Conservation (phyloP, 2,797 vertebrate genomes). For the Hipposideros larvatus region DNA sequence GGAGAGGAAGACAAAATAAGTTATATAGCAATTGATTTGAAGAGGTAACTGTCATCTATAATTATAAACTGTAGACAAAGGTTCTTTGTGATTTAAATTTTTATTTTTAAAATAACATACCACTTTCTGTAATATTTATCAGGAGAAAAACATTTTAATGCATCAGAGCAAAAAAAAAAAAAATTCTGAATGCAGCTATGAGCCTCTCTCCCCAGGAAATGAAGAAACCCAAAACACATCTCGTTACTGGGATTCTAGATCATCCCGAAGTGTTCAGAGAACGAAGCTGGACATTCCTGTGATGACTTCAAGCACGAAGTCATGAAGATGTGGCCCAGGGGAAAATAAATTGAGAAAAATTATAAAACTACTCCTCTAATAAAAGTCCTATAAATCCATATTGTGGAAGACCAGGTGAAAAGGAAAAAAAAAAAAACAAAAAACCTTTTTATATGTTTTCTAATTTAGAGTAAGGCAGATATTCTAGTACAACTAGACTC, state of each 20-base stretch:
- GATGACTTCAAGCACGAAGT: background rate
- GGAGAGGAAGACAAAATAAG: background rate
- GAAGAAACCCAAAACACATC: background rate
- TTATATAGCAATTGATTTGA: background rate
- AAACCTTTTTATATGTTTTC: background rate
- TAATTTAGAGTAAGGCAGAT: background rate
- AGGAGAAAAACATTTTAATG: background rate
- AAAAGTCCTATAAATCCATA: background rate
- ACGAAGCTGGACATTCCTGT: background rate
- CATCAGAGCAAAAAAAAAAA: background rate
- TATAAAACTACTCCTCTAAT: background rate
- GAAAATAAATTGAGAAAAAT: background rate
- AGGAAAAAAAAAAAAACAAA: background rate
- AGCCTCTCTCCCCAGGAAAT: background rate
- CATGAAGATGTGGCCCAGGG: background rate
- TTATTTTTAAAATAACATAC: background rate
- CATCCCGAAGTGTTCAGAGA: background rate
- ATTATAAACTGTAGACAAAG: background rate
- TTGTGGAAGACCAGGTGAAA: background rate
- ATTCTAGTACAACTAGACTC: background rate
- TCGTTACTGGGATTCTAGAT: background rate
- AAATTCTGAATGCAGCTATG: background rate
- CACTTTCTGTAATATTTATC: background rate
- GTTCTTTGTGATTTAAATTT: background rate
- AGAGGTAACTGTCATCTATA: background rate